Evolutionary conservation across 2,113 vertebrate genomes (phyloP), one percentile per base, ranked within the genome.

Genomic region (Ancistrus triradiatus): DNA sequence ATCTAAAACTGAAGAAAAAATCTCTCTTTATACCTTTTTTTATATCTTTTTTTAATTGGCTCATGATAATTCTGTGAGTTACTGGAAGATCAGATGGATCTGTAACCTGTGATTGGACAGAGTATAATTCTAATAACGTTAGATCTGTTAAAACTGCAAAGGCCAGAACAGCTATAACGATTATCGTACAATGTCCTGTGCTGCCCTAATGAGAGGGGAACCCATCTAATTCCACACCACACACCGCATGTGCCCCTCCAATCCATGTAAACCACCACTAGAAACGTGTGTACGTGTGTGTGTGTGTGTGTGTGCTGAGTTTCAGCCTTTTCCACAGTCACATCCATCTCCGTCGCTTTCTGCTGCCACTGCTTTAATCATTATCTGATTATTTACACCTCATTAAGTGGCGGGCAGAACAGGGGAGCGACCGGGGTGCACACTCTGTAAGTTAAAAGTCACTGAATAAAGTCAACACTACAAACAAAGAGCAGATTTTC

Each of bases 211-310:
- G n/a, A n/a, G n/a, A n/a, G n/a, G n/a, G n/a, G n/a, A n/a, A n/a
- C n/a, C 49, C 37, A 17, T 2, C 33, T 62, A 50, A 62, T 62
- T 21, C 10, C 49, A 63, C 27, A 31, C 27, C 27, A 3, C 3
- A 7, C 27, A 4, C 27, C 27, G 27, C 27, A 31, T 7, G 27
- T 31, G 27, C 27, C 27, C 27, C 27, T 3, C 3, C 7, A 31
- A 31, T 31, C 27, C 27, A 3, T 31, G 27, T 31, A 31, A 31
- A 7, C 27, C 27, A 11, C 2, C 7, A 3, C 3, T 38, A 7
- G 3, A 38, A 11, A 10, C 40, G 31, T 50, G 31, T 56, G 80
- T 76, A 75, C 22, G 75, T 75, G 66, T 61, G 75, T 77, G 79
- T 11, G 46, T 62, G 59, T 49, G 33, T 47, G 42, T 35, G 58